These are phyloP conservation scores for Taenaris catops DNA, from an alignment of 2,888 invertebrate genomes.

Conservation along the genomic window DNA sequence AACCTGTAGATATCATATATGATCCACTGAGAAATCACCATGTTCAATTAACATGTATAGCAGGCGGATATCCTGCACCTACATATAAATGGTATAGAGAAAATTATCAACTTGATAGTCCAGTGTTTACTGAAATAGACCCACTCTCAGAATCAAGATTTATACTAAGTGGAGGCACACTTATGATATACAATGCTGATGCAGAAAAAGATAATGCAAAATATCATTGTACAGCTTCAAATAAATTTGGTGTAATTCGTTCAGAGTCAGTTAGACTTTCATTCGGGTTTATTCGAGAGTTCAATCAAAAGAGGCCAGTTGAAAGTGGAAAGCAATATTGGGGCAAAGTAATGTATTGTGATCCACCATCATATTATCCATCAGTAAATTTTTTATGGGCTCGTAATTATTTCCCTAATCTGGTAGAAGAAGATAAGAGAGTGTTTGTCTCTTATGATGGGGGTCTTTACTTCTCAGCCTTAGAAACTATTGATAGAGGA, in stretches of 20 bases:
- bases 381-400: slow-evolving; percentile 95
- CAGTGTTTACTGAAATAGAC: slow-evolving; percentile 87
- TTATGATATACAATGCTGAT: slow-evolving; percentile 93
- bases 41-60: slow-evolving; percentile 88
- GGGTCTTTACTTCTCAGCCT: slow-evolving; percentile 95
- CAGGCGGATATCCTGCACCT: slow-evolving; percentile 94
- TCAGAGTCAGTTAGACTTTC: slow-evolving; percentile 93
- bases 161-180: slow-evolving; percentile 93
- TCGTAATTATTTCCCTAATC: slow-evolving; percentile 92
- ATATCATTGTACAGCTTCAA: slow-evolving; percentile 96
- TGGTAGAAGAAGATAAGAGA: slow-evolving; percentile 95
- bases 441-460: slow-evolving; percentile 97
- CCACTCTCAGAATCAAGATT: slow-evolving; percentile 87
- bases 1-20: slow-evolving; percentile 91
- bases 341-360: slow-evolving; percentile 95
- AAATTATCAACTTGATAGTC: slow-evolving; percentile 89
- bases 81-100: slow-evolving; percentile 95
- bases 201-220: slow-evolving; percentile 90
- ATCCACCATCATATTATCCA: slow-evolving; percentile 95
- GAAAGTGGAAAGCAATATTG: slow-evolving; percentile 94
- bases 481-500: slow-evolving; percentile 94
- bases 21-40: slow-evolving; percentile 89
- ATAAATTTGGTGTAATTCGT: slow-evolving; percentile 92
- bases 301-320: slow-evolving; percentile 90
- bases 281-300: slow-evolving; percentile 94